A percentile compares a stretch with the other conserved stretches of the same genome.
phyloP scores from a whole-genome alignment of 2,113 vertebrate genomes.

The Pristiophorus japonicus region DNA sequence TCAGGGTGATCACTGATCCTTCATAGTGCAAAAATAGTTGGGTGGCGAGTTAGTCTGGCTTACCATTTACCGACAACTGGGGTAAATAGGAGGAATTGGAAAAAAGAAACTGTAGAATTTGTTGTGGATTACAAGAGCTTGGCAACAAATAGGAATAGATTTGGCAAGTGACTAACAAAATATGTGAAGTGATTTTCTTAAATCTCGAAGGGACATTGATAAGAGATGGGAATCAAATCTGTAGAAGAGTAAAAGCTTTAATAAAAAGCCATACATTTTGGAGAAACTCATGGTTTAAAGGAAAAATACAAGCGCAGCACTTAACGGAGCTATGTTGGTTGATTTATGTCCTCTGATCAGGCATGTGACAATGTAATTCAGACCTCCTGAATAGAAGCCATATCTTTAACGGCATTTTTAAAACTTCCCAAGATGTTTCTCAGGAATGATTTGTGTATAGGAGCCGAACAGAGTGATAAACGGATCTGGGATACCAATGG shows the following conservation, averaged over 20 bases:
- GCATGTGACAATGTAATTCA: not conserved
- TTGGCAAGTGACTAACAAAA: not conserved
- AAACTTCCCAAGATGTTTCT: not conserved
- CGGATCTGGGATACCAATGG: not conserved
- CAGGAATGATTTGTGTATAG: not conserved
- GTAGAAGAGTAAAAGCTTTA: not conserved
- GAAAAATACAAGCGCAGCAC: not conserved
- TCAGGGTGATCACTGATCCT: not conserved
- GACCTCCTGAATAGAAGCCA: not conserved
- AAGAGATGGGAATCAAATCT: not conserved
- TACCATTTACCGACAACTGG: not conserved
- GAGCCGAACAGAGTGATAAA: not conserved
- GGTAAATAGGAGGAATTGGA: not conserved
- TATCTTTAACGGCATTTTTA: not conserved
- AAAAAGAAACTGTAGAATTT: not conserved
- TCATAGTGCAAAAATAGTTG: not conserved
- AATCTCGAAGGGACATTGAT: not conserved
- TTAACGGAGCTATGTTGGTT: not conserved
- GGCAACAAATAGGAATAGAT: not conserved
- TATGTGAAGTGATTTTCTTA: not conserved
- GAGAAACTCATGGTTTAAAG: not conserved
- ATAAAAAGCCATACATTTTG: not conserved
- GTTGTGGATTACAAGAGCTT: not conserved
- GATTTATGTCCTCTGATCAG: conserved; percentile 1
- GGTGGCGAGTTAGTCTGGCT: not conserved